Conservation (phyloP, 2,888 invertebrate species). For the Drosophila mercatorum region DNA sequence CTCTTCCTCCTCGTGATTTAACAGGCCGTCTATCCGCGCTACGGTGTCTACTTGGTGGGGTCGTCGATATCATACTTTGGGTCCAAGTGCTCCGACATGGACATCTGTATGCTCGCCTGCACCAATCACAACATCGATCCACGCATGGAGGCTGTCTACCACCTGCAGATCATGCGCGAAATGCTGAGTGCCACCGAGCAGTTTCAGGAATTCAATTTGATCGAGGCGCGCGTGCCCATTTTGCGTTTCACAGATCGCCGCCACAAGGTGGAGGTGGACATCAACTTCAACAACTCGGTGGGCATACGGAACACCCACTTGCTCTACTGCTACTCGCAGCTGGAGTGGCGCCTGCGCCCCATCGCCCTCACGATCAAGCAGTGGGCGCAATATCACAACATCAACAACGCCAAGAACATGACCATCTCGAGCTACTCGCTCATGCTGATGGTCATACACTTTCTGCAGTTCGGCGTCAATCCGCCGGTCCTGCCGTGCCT, state of each 20-base stretch:
- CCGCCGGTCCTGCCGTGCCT: constrained; percentile 94
- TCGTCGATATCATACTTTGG: constrained; percentile 99
- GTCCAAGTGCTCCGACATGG: constrained; percentile 96
- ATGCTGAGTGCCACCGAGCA: constrained; percentile 80
- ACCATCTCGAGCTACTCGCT: constrained; percentile 98
- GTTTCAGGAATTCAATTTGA: constrained; percentile 87
- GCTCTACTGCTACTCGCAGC: constrained; percentile 94
- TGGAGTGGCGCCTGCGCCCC: constrained; percentile 98
- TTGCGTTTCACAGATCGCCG: constrained; percentile 93
- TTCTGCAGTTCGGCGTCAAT: constrained; percentile 93
- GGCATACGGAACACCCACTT: constrained; percentile 98
- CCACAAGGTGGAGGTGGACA: constrained; percentile 94
- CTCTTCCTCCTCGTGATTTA: neutral
- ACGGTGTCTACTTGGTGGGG: constrained; percentile 97
- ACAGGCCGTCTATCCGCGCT: constrained; percentile 86
- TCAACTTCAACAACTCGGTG: constrained; percentile 98
- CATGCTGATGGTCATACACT: constrained; percentile 98
- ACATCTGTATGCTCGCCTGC: constrained; percentile 95
- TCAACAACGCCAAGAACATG: constrained; percentile 97
- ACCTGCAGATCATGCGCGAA: constrained; percentile 81
- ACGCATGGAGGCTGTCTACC: constrained; percentile 88
- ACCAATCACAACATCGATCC: constrained; percentile 87
- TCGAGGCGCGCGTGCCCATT: constrained; percentile 98
- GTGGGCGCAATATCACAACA: constrained; percentile 97
- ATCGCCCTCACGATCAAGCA: constrained; percentile 95